Conservation (phyloP, 1,140 invertebrate genomes). For the Neotoxoptera formosana region DNA sequence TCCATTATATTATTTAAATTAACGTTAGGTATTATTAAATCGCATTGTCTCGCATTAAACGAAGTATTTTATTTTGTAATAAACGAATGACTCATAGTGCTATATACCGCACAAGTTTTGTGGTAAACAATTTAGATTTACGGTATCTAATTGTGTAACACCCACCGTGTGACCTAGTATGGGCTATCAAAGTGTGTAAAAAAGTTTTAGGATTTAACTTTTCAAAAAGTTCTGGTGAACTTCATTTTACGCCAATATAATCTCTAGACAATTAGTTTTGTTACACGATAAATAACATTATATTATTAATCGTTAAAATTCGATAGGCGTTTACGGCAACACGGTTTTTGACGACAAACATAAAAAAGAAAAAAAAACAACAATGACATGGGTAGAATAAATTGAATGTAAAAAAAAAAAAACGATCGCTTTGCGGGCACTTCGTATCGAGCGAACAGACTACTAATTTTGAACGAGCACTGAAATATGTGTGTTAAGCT, state of each 20-base stretch:
- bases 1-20: neutral
- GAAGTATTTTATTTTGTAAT: neutral
- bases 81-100: neutral
- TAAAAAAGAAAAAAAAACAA: neutral
- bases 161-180: constrained; percentile 43
- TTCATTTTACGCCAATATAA: constrained; percentile 42
- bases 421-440: neutral
- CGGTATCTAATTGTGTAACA: constrained; percentile 20
- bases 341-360: neutral
- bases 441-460: neutral
- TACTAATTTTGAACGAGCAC: neutral
- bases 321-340: neutral
- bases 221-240: constrained; percentile 24
- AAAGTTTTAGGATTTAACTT: constrained; percentile 45
- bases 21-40: neutral
- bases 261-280: constrained; percentile 23
- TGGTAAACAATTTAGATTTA: constrained; percentile 42
- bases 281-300: constrained; percentile 28
- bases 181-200: constrained; percentile 9
- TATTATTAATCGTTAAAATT: constrained; percentile 14
- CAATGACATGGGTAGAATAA: neutral
- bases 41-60: neutral
- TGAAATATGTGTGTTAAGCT: neutral
- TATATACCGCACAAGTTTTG: neutral
- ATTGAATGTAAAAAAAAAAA: neutral